These are phyloP conservation scores for Trichonephila inaurata DNA, from an alignment of 1,140 invertebrate species.

Conservation along the genomic window DNA sequence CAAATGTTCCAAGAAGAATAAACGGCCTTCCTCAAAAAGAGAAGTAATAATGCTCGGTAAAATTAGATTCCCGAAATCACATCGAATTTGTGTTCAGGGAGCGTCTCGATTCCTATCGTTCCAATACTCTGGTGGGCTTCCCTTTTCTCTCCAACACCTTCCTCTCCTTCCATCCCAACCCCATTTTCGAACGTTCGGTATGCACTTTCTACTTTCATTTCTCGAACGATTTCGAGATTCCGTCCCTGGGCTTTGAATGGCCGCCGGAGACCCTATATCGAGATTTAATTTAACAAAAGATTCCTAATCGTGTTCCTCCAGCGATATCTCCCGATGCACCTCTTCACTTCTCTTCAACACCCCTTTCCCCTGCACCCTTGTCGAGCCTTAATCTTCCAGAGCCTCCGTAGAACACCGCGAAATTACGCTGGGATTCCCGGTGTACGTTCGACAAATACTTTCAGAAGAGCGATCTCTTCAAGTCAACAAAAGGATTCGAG, in stretches of 20 bases:
- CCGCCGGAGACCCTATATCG: constrained; percentile 50
- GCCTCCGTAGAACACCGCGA: constrained; percentile 56
- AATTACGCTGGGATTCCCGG: constrained; percentile 67
- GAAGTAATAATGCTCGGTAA: constrained; percentile 32
- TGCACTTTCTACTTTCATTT: constrained; percentile 62
- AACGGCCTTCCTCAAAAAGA: constrained; percentile 37
- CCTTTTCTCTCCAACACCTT: background rate
- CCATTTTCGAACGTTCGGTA: constrained; percentile 30
- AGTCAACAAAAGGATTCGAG: constrained; percentile 67
- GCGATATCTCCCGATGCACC: constrained; percentile 25
- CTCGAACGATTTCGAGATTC: constrained; percentile 36
- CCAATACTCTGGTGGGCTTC: constrained; percentile 34
- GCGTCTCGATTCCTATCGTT: constrained; percentile 17
- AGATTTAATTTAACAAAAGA: constrained; percentile 76
- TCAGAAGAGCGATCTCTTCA: constrained; percentile 37
- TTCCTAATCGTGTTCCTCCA: constrained; percentile 68
- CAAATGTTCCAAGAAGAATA: constrained; percentile 18
- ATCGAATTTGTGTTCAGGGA: constrained; percentile 13
- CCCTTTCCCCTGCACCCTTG: background rate
- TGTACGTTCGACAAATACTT: constrained; percentile 56
- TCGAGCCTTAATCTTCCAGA: constrained; percentile 2
- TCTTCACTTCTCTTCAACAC: constrained; percentile 16
- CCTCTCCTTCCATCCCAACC: background rate
- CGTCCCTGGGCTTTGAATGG: constrained; percentile 42
- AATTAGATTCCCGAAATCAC: constrained; percentile 65